Evolutionary conservation across 2,888 invertebrate genomes (phyloP).

Genomic region (Tetragnatha montana): DNA sequence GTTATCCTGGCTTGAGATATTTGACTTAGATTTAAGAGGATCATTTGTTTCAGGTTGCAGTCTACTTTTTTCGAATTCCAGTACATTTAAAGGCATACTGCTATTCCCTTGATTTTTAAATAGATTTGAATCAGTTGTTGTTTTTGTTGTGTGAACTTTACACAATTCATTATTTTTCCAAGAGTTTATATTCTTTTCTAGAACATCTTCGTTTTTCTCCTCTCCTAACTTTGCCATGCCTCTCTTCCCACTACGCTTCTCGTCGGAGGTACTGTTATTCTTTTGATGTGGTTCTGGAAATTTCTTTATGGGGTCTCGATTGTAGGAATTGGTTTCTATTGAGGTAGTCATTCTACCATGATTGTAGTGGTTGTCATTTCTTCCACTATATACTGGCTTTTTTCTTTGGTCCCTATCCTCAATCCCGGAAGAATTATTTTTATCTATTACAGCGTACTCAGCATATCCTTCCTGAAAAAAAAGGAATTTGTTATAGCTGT

Average conservation of each 20-base stretch:
- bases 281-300: constrained; percentile 19
- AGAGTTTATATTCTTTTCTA: not conserved
- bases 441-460: constrained; percentile 56
- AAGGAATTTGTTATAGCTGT: not conserved
- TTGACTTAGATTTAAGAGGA: not conserved
- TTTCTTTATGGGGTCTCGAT: not conserved
- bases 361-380: constrained; percentile 19
- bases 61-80: not conserved
- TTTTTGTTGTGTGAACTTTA: constrained; percentile 11
- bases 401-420: constrained; percentile 25
- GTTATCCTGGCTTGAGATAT: not conserved
- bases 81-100: not conserved
- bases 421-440: constrained; percentile 5
- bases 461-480: constrained; percentile 53
- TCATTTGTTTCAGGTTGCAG: not conserved
- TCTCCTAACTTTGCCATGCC: not conserved
- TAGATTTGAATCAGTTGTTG: not conserved
- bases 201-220: constrained; percentile 23
- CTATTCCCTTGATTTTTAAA: not conserved
- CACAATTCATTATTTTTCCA: constrained; percentile 15
- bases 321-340: not conserved
- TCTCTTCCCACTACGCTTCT: not conserved
- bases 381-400: not conserved
- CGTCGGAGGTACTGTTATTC: not conserved
- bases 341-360: constrained; percentile 25